Conservation (phyloP, 2,797 vertebrate genomes). For the Esox lucius region DNA sequence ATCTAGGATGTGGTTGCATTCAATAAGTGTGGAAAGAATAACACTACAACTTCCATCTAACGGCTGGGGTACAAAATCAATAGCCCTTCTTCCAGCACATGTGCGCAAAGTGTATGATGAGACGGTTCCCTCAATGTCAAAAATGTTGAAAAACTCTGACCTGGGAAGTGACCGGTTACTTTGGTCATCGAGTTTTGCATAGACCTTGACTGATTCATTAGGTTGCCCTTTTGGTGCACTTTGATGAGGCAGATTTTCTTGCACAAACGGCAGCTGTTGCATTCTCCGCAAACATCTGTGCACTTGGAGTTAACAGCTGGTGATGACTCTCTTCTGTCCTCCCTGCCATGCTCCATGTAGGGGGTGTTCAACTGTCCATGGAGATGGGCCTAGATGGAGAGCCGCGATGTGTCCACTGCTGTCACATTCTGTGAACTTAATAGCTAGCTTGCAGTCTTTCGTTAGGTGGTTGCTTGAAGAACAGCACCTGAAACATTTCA, state of each 20-base stretch:
- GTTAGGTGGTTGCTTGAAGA: too few relatives aligned
- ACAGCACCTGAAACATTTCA: too few relatives aligned
- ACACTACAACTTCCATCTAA: slow-evolving; percentile 12
- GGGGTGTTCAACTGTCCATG: too few relatives aligned
- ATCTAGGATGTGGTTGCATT: slow-evolving; percentile 12
- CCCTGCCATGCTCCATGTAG: background rate
- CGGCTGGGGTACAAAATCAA: background rate
- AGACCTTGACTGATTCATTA: too few relatives aligned
- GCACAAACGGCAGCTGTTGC: background rate
- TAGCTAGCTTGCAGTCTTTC: background rate
- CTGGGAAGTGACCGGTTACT: too few relatives aligned
- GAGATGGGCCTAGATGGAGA: background rate
- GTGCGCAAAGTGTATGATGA: slow-evolving; percentile 4
- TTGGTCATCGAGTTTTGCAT: background rate
- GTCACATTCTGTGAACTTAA: background rate
- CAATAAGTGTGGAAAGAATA: background rate
- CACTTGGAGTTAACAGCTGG: slow-evolving; percentile 15
- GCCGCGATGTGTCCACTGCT: too few relatives aligned
- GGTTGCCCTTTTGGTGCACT: too few relatives aligned
- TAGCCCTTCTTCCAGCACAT: slow-evolving; percentile 1
- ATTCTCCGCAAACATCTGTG: slow-evolving; percentile 10
- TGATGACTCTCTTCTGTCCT: background rate
- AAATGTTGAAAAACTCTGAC: slow-evolving; percentile 14
- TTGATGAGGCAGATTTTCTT: slow-evolving; percentile 4
- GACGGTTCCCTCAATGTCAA: background rate